Evolutionary conservation across 2,113 vertebrate species (phyloP).

Genomic region (Pogonocichla stellata): DNA sequence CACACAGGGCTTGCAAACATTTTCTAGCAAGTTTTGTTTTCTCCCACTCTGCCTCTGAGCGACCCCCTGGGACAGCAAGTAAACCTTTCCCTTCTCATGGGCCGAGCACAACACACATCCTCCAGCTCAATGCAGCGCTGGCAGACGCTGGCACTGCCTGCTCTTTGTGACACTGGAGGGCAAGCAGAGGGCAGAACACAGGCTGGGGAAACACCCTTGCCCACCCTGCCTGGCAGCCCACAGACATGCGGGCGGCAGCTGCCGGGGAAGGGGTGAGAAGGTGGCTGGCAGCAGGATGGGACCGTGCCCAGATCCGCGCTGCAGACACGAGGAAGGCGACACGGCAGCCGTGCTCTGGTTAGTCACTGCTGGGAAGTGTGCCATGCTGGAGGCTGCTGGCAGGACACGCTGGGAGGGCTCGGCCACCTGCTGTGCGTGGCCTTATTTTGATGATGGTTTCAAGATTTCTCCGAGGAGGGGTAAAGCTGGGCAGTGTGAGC

Average conservation of each 20-base stretch:
- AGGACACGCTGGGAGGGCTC: accelerated
- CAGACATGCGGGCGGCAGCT: accelerated
- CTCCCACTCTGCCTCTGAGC: not conserved
- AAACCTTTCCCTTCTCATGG: not conserved
- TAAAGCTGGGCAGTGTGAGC: not conserved
- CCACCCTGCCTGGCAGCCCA: not conserved
- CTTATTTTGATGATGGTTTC: not conserved
- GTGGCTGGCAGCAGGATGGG: not conserved
- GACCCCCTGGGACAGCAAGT: not conserved
- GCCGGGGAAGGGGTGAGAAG: accelerated
- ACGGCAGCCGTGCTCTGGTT: not conserved
- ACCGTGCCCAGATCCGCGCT: not conserved
- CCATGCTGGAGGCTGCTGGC: slow-evolving; percentile 26
- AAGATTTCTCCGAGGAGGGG: not conserved
- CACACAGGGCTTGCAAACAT: not conserved
- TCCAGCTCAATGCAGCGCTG: accelerated
- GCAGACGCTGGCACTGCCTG: not conserved
- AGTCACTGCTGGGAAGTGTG: not conserved
- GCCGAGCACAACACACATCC: accelerated
- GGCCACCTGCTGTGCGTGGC: not conserved
- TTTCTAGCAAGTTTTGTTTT: not conserved
- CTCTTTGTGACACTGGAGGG: accelerated
- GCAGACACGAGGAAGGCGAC: not conserved
- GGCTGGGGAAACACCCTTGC: not conserved
- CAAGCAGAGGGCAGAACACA: not conserved